A percentile compares a stretch with the other conserved stretches of the same genome.
These are phyloP conservation scores for Scaptomyza graminum DNA, from an alignment of 1,140 invertebrate genomes.

Conservation along the genomic window DNA sequence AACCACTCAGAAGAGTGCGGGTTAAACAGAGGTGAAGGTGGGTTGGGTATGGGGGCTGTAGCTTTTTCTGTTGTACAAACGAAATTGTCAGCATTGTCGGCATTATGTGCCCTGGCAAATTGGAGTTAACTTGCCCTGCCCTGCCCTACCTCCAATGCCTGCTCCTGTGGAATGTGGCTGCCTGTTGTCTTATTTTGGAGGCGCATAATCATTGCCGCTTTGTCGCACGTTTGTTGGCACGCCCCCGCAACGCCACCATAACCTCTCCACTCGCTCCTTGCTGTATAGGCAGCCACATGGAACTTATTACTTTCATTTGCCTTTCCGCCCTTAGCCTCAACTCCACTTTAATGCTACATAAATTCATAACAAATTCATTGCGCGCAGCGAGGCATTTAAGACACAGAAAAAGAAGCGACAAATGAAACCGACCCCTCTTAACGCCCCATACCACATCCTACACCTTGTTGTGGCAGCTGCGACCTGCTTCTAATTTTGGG, in stretches of 20 bases:
- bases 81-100: slow-evolving; percentile 79
- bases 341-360: slow-evolving; percentile 45
- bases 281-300: slow-evolving; percentile 69
- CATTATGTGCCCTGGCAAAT: slow-evolving; percentile 72
- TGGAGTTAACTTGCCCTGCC: slow-evolving; percentile 68
- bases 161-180: slow-evolving; percentile 21
- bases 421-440: slow-evolving; percentile 25
- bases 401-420: slow-evolving; percentile 36
- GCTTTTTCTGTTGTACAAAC: slow-evolving; percentile 41
- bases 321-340: slow-evolving; percentile 19
- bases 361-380: slow-evolving; percentile 82
- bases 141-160: not conserved
- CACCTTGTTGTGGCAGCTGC: slow-evolving; percentile 13
- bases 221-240: slow-evolving; percentile 68
- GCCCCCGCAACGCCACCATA: not conserved
- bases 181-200: slow-evolving; percentile 67
- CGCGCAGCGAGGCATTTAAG: slow-evolving; percentile 77
- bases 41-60: not conserved
- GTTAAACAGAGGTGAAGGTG: not conserved
- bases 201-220: slow-evolving; percentile 78
- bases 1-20: slow-evolving; percentile 13
- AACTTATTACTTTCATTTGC: slow-evolving; percentile 81
- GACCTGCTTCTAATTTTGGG: slow-evolving; percentile 58
- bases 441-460: not conserved
- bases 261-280: no score